Conservation (phyloP, 2,113 vertebrate genomes). For the Ochotona curzoniae region DNA sequence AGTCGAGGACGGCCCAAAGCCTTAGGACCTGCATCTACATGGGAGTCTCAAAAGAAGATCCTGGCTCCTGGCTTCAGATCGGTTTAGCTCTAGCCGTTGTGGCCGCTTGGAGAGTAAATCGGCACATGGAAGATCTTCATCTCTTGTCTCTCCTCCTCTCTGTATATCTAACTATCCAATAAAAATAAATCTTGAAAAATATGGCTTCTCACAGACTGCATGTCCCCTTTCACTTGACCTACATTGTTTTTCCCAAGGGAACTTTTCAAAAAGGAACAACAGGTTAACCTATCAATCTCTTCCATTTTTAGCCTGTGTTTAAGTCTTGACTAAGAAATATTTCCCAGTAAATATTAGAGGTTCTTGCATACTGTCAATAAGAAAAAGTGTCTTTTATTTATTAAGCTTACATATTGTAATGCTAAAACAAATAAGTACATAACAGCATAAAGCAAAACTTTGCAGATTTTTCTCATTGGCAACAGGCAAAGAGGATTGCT, state of each 20-base stretch:
- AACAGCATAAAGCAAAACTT: not conserved
- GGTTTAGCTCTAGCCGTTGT: too few species aligned
- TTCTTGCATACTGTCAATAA: too few species aligned
- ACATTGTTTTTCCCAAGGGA: not conserved
- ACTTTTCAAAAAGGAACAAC: slow-evolving; percentile 23
- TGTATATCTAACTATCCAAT: too few species aligned
- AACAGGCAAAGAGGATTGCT: not conserved
- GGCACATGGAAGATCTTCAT: too few species aligned
- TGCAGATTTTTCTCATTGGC: not conserved
- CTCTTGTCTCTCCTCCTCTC: too few species aligned
- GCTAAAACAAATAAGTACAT: not conserved
- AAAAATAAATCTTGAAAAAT: too few species aligned
- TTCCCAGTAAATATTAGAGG: not conserved
- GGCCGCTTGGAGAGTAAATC: too few species aligned
- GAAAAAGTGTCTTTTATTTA: not conserved
- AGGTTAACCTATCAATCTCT: slow-evolving; percentile 9
- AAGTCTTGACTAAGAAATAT: slow-evolving; percentile 32
- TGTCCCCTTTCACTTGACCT: not conserved
- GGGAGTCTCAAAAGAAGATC: too few species aligned
- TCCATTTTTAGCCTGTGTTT: not conserved
- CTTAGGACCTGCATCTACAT: too few species aligned
- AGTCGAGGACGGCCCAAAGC: too few species aligned
- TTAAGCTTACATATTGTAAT: not conserved
- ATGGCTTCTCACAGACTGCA: not conserved
- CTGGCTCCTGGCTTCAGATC: too few species aligned